Conservation (phyloP, 2,888 invertebrate genomes). For the Nemotelus pantherinus region DNA sequence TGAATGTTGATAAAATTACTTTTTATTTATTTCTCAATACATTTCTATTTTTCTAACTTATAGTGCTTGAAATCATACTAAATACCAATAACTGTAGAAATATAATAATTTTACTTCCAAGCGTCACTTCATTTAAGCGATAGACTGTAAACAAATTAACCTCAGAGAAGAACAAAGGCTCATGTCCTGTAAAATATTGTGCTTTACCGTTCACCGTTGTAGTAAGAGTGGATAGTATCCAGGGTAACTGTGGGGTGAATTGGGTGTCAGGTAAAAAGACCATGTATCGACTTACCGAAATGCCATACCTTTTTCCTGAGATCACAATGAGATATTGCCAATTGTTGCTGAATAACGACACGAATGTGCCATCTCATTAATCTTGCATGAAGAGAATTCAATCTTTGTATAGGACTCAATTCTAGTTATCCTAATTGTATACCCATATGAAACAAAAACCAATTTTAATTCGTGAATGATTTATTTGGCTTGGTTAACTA, state of each 20-base stretch:
- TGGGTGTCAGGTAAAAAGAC: conserved; percentile 17
- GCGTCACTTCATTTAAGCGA: no score
- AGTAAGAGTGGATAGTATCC: not conserved
- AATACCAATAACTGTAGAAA: no score
- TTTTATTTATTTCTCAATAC: not conserved
- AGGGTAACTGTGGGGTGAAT: not conserved
- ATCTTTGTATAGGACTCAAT: conserved; percentile 21
- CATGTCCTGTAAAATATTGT: conserved; percentile 15
- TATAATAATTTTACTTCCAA: no score
- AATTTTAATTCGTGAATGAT: not conserved
- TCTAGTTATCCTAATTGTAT: conserved; percentile 10
- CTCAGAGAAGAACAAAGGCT: not conserved
- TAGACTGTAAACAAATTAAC: not conserved
- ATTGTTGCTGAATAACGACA: conserved; percentile 22
- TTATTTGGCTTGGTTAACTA: no score
- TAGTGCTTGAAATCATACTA: no score
- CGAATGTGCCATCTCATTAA: conserved; percentile 9
- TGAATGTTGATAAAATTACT: not conserved
- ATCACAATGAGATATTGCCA: conserved; percentile 15
- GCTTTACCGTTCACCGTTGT: not conserved
- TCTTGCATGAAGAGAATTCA: conserved; percentile 17
- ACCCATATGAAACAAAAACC: not conserved
- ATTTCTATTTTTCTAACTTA: no score
- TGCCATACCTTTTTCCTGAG: conserved; percentile 15
- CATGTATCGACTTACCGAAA: conserved; percentile 28